Percentiles rank a stretch among this genome's conserved stretches.
Conservation (phyloP, 30 jellyfish, hydroid and myxozoan species). For the Clytia hemisphaerica region DNA sequence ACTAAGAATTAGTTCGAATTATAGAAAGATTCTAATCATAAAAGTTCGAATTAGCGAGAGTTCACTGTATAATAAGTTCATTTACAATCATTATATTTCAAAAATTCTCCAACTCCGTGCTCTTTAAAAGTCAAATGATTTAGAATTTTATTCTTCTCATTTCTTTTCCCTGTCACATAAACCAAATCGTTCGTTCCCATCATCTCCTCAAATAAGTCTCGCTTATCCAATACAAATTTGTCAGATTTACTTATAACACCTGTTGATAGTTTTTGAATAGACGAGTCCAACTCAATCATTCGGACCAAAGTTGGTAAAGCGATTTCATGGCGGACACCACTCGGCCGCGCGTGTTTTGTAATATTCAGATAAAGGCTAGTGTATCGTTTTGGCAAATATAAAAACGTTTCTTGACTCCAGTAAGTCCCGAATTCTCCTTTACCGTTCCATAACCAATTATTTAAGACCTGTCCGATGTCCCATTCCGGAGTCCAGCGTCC, state of each 20-base stretch:
- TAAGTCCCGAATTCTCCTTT: constrained; percentile 59
- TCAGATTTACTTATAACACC: constrained; percentile 9
- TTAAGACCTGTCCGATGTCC: constrained; percentile 69
- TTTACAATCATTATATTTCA: constrained; percentile 62
- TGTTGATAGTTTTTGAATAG: constrained; percentile 30
- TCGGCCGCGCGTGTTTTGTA: constrained; percentile 64
- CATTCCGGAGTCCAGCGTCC: constrained; percentile 90
- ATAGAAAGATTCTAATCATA: no score
- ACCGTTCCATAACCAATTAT: constrained; percentile 92
- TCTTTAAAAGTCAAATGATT: constrained; percentile 69
- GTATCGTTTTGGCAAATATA: constrained; percentile 50
- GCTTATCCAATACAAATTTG: constrained; percentile 17
- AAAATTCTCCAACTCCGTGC: constrained; percentile 78
- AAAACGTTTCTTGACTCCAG: constrained; percentile 50
- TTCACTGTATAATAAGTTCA: no score
- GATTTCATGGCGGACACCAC: constrained; percentile 91
- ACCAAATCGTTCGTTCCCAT: constrained; percentile 38
- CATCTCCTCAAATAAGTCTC: constrained; percentile 48
- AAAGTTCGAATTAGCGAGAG: no score
- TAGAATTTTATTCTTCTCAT: constrained; percentile 52
- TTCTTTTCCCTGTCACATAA: constrained; percentile 50
- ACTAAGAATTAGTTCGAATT: no score
- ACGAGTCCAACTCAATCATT: constrained; percentile 39
- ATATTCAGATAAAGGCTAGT: constrained; percentile 22
- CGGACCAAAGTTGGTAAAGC: constrained; percentile 75